Evolutionary conservation across 2,113 vertebrate genomes (phyloP).

Genomic region (Bucco capensis): DNA sequence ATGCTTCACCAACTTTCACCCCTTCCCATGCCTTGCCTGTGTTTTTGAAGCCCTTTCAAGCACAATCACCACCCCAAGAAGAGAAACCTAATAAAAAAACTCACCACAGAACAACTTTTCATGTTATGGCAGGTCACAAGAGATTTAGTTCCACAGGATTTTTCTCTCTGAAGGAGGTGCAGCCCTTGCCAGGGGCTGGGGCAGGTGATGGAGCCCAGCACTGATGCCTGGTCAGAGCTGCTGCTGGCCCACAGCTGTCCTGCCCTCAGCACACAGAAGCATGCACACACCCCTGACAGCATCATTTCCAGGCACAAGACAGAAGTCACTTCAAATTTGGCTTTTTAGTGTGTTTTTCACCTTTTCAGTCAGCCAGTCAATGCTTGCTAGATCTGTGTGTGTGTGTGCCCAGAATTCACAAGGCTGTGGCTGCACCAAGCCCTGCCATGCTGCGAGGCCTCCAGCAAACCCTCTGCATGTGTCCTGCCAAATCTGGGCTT

Average conservation of each 20-base stretch:
- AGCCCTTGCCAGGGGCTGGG: not conserved
- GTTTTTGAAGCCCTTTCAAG: not conserved
- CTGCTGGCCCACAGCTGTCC: not conserved
- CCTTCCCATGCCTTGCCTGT: accelerated
- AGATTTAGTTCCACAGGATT: not conserved
- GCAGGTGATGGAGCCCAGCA: not conserved
- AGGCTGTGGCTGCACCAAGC: constrained; percentile 10
- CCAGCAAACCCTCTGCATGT: constrained; percentile 31
- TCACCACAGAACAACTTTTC: not conserved
- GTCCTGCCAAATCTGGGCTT: not conserved
- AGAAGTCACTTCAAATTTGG: constrained; percentile 14
- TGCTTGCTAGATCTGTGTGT: constrained; percentile 27
- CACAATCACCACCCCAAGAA: not conserved
- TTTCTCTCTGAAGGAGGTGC: not conserved
- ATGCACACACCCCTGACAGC: not conserved
- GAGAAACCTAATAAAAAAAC: not conserved
- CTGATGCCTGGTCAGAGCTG: not conserved
- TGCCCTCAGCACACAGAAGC: not conserved
- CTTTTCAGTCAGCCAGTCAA: constrained; percentile 38
- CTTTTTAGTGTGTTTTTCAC: not conserved
- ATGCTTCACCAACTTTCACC: not conserved
- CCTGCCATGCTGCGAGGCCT: constrained; percentile 6
- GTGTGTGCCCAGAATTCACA: not conserved
- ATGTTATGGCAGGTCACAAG: not conserved
- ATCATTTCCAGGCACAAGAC: constrained; percentile 11